phyloP scores from a whole-genome alignment of 2,888 invertebrate genomes.

The Cerceris ruficornis region DNA sequence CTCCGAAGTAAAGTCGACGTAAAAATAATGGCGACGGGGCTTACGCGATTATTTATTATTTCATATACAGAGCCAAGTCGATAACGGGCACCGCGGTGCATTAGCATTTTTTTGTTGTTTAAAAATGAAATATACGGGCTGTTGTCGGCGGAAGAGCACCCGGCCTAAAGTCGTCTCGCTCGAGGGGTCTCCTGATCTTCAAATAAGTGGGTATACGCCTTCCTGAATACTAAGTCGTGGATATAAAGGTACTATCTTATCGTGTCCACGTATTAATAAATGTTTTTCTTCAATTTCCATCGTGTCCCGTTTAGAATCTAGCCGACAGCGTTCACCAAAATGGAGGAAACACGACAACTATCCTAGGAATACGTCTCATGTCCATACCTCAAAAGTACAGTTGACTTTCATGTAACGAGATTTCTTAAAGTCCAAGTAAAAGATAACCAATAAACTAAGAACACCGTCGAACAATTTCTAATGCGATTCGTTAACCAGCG shows the following conservation, averaged over 20 bases:
- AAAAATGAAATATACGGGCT: slow-evolving; percentile 81
- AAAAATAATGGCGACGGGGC: slow-evolving; percentile 74
- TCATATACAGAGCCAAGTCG: slow-evolving; percentile 75
- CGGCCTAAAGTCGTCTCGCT: slow-evolving; percentile 68
- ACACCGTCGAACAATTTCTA: background rate
- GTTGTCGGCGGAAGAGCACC: slow-evolving; percentile 71
- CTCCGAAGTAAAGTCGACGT: slow-evolving; percentile 72
- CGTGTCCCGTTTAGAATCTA: no score
- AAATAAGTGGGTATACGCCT: slow-evolving; percentile 81
- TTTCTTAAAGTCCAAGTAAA: no score
- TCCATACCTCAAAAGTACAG: no score
- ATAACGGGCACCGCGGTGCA: slow-evolving; percentile 74
- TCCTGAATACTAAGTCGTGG: slow-evolving; percentile 79
- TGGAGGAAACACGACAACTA: no score
- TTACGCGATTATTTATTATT: slow-evolving; percentile 79
- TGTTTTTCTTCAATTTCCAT: no score
- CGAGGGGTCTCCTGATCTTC: slow-evolving; percentile 77
- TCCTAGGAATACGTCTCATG: no score
- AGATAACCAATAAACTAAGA: no score
- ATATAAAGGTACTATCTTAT: slow-evolving; percentile 47
- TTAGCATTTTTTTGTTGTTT: slow-evolving; percentile 82
- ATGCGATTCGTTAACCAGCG: no score
- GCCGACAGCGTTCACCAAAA: no score
- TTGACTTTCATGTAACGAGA: no score
- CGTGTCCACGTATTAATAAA: slow-evolving; percentile 47